A percentile compares a stretch with the other conserved stretches of the same genome.
phyloP scores from a whole-genome alignment of 2,113 vertebrate genomes.

The Takifugu bimaculatus region DNA sequence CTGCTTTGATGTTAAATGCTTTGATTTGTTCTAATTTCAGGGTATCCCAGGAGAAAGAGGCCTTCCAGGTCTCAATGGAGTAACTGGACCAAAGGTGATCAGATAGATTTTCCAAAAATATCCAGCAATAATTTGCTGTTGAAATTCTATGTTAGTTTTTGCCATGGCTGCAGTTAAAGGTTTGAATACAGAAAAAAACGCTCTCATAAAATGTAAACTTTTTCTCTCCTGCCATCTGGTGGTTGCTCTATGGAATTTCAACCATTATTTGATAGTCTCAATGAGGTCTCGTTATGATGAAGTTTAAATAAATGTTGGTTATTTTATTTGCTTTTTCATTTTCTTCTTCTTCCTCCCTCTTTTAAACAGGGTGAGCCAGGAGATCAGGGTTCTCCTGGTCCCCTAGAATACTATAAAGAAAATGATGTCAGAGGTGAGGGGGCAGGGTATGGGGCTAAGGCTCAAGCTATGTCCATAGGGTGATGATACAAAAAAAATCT shows the following conservation, averaged over 20 bases:
- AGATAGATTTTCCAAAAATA: not conserved
- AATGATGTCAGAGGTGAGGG: constrained; percentile 47
- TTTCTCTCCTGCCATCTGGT: not conserved
- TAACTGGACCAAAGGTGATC: constrained; percentile 51
- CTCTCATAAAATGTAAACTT: too few relatives aligned
- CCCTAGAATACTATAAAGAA: not conserved
- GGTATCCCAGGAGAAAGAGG: constrained; percentile 33
- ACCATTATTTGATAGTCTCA: too few relatives aligned
- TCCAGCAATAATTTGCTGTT: too few relatives aligned
- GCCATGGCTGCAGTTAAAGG: too few relatives aligned
- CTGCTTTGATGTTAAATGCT: not conserved
- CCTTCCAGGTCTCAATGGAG: constrained; percentile 50
- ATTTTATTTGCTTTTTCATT: too few relatives aligned
- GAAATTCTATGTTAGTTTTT: too few relatives aligned
- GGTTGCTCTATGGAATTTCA: not conserved
- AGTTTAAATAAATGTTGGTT: too few relatives aligned
- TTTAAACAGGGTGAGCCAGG: constrained; percentile 53
- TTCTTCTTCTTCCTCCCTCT: not conserved
- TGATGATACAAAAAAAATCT: too few relatives aligned
- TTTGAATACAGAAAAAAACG: not conserved
- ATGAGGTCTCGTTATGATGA: too few relatives aligned
- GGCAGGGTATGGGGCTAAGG: too few relatives aligned
- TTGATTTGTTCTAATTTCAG: constrained; percentile 33
- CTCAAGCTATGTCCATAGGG: too few relatives aligned
- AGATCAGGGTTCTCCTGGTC: constrained; percentile 43